Evolutionary conservation across 1,140 invertebrate species (phyloP).

Genomic region (Pteromalus puparum): DNA sequence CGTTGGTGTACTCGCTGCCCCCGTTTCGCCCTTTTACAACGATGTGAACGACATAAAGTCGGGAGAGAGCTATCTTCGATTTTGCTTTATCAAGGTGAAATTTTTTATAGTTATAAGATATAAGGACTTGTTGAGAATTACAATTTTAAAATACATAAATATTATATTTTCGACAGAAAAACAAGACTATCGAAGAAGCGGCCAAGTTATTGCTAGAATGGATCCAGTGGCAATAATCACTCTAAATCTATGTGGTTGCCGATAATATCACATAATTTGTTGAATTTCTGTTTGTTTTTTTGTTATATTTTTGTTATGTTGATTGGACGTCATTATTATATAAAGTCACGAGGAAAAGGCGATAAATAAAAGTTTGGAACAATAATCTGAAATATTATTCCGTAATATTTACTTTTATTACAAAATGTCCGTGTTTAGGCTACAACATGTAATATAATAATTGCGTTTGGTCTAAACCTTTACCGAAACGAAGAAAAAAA

Average conservation of each 20-base stretch:
- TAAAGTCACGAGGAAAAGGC: neutral
- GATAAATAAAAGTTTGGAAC: slow-evolving; percentile 17
- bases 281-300: neutral
- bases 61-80: slow-evolving; percentile 91
- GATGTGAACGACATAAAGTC: slow-evolving; percentile 84
- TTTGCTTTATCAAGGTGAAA: slow-evolving; percentile 94
- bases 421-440: slow-evolving; percentile 74
- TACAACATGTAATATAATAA: slow-evolving; percentile 76
- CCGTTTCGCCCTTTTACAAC: slow-evolving; percentile 94
- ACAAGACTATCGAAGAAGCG: slow-evolving; percentile 79
- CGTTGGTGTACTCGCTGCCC: slow-evolving; percentile 65
- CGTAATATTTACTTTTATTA: slow-evolving; percentile 75
- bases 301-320: no score
- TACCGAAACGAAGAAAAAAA: slow-evolving; percentile 65
- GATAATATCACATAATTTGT: no score
- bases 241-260: neutral
- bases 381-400: slow-evolving; percentile 60
- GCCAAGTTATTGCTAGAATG: slow-evolving; percentile 12
- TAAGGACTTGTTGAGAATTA: neutral
- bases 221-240: slow-evolving; percentile 3
- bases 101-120: slow-evolving; percentile 39
- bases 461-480: slow-evolving; percentile 75
- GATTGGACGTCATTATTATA: neutral
- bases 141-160: slow-evolving; percentile 6
- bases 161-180: slow-evolving; percentile 75